Evolutionary conservation across 2,888 invertebrate genomes (phyloP).

Genomic region (Prostheceraeus crozeri): DNA sequence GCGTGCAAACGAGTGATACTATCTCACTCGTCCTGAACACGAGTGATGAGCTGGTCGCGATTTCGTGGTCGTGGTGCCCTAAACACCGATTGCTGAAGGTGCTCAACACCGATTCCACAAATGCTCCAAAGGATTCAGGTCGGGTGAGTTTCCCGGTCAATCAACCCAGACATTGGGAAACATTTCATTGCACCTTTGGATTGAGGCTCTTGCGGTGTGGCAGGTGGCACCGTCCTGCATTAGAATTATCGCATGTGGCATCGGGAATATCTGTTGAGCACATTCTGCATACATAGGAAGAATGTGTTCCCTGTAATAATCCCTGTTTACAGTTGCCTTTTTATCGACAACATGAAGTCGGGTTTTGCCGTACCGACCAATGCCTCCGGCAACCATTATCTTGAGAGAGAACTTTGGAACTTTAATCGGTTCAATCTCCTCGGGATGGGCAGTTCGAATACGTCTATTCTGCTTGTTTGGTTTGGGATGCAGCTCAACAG

Average conservation of each 20-base stretch:
- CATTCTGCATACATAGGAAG: background rate
- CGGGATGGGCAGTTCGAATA: background rate
- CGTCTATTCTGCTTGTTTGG: background rate
- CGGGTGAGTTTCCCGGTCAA: constrained; percentile 20
- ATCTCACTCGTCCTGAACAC: constrained; percentile 2
- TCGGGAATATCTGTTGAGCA: background rate
- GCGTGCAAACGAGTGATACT: no score
- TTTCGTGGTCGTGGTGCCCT: constrained; percentile 13
- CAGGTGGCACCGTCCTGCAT: constrained; percentile 19
- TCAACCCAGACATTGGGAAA: constrained; percentile 10
- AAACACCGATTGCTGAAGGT: constrained; percentile 18
- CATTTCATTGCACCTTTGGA: background rate
- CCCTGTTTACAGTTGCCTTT: background rate
- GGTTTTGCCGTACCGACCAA: constrained; percentile 11
- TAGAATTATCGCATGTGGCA: background rate
- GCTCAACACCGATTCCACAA: constrained; percentile 28
- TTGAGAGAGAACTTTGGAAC: constrained; percentile 21
- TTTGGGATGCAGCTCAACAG: background rate
- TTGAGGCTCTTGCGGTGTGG: background rate
- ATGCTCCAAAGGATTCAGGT: constrained; percentile 28
- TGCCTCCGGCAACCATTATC: constrained; percentile 13
- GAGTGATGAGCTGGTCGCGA: constrained; percentile 8
- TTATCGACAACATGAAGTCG: background rate
- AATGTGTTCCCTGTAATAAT: background rate
- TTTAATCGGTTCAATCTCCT: background rate